A percentile compares a stretch with the other conserved stretches of the same genome.
These are phyloP conservation scores for Calliopsis andreniformis DNA, from an alignment of 1,140 invertebrate species.

Conservation along the genomic window DNA sequence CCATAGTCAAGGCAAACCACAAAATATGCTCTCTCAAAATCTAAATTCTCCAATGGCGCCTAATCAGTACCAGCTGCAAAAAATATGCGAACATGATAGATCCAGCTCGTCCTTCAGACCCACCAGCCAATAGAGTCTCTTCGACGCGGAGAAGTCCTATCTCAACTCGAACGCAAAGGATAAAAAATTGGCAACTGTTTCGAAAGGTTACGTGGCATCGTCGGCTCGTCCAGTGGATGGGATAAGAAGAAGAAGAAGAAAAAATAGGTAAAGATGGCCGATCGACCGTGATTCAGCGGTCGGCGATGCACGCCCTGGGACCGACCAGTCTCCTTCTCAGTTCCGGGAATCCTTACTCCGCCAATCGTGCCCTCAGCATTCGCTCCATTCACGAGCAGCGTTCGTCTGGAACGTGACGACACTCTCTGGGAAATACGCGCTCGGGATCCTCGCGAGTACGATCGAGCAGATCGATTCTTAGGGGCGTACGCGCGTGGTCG, in stretches of 20 bases:
- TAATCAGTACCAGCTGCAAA: neutral
- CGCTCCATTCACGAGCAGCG: conserved; percentile 40
- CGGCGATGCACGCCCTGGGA: conserved; percentile 64
- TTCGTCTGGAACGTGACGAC: conserved; percentile 38
- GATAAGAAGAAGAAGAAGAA: conserved; percentile 22
- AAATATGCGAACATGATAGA: conserved; percentile 1
- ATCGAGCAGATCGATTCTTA: neutral
- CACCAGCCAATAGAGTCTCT: too few relatives aligned
- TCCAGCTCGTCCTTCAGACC: too few relatives aligned
- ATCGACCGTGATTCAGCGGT: conserved; percentile 67
- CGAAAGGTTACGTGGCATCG: conserved; percentile 15
- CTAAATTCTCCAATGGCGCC: neutral
- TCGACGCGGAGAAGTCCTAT: too few relatives aligned
- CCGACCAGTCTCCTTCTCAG: conserved; percentile 46
- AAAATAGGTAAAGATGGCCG: conserved; percentile 65
- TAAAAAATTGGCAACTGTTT: neutral
- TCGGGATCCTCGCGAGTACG: neutral
- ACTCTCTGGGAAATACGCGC: conserved; percentile 4
- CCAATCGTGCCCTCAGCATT: conserved; percentile 53
- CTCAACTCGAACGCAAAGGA: neutral
- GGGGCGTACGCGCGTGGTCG: neutral
- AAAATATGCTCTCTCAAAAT: too few relatives aligned
- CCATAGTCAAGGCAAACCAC: too few relatives aligned
- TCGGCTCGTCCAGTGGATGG: neutral
- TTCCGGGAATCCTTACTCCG: conserved; percentile 63